Percentiles rank a stretch among this genome's conserved stretches.
Evolutionary conservation across 1,140 invertebrate genomes (phyloP).

Genomic region (Drosophila prosaltans): DNA sequence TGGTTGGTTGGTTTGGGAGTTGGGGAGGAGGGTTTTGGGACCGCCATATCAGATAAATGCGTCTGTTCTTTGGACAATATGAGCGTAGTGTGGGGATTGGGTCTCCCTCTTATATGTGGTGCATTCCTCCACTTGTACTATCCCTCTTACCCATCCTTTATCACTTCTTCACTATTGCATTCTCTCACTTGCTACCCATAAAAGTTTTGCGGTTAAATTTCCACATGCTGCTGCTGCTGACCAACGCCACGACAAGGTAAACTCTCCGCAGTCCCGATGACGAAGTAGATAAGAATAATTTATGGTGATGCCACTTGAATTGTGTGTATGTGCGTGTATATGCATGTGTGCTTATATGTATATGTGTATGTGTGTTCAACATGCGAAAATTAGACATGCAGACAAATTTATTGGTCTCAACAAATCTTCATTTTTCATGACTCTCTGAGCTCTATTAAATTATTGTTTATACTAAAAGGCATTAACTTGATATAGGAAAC

Average conservation of each 20-base stretch:
- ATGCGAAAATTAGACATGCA: constrained; percentile 77
- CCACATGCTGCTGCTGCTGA: constrained; percentile 55
- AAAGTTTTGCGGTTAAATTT: constrained; percentile 69
- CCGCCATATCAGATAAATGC: constrained; percentile 73
- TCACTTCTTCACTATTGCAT: constrained; percentile 7
- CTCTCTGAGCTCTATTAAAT: constrained; percentile 63
- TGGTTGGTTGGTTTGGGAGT: constrained; percentile 26
- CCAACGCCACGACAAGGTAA: constrained; percentile 61
- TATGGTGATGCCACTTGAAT: constrained; percentile 71
- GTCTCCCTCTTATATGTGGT: not conserved
- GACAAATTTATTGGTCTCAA: constrained; percentile 77
- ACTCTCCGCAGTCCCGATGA: constrained; percentile 70
- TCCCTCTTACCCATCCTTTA: not conserved
- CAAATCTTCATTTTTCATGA: constrained; percentile 67
- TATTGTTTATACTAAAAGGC: constrained; percentile 54
- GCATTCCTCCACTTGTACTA: constrained; percentile 9
- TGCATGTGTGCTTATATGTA: not conserved
- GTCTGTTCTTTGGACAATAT: constrained; percentile 74
- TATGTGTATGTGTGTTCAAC: constrained; percentile 43
- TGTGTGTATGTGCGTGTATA: constrained; percentile 24
- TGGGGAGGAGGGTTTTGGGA: not conserved
- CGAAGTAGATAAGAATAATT: constrained; percentile 78
- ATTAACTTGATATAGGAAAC: constrained; percentile 6
- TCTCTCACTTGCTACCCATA: constrained; percentile 3
- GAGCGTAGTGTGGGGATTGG: constrained; percentile 17